Conservation (phyloP, 2,113 vertebrate species). For the Aspiorhynchus laticeps region DNA sequence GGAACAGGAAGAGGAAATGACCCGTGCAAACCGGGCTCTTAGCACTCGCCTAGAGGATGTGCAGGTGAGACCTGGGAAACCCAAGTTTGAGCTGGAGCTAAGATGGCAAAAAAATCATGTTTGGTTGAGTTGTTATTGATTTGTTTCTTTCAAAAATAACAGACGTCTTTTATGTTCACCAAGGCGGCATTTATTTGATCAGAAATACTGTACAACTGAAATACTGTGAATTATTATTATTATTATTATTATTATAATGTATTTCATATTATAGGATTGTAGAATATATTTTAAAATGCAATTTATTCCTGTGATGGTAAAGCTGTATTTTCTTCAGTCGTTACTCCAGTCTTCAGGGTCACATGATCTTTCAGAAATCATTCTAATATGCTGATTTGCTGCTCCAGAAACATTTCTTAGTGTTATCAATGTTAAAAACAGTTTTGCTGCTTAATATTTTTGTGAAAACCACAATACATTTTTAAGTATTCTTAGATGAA, state of each 20-base stretch:
- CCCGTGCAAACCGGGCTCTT: constrained; percentile 75
- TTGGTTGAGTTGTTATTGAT: not conserved
- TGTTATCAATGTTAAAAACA: too few relatives aligned
- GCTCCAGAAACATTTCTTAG: not conserved
- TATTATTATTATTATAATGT: too few relatives aligned
- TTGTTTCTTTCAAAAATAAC: too few relatives aligned
- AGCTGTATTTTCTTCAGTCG: too few relatives aligned
- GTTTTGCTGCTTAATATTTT: too few relatives aligned
- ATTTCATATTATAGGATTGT: too few relatives aligned
- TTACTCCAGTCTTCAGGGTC: not conserved
- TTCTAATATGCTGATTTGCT: not conserved
- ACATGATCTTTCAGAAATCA: not conserved
- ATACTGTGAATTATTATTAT: too few relatives aligned
- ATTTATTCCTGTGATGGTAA: too few relatives aligned
- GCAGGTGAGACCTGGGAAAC: constrained; percentile 75
- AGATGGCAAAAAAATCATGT: not conserved
- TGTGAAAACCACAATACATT: too few relatives aligned
- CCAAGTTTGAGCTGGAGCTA: not conserved
- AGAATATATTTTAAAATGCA: too few relatives aligned
- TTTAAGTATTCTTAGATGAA: too few relatives aligned
- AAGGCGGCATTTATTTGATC: not conserved
- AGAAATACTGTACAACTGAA: too few relatives aligned
- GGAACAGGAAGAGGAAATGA: constrained; percentile 82
- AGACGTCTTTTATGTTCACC: not conserved
- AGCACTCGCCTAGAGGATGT: constrained; percentile 81